Evolutionary conservation across 2,113 vertebrate genomes (phyloP).

Genomic region (Orcinus orca): DNA sequence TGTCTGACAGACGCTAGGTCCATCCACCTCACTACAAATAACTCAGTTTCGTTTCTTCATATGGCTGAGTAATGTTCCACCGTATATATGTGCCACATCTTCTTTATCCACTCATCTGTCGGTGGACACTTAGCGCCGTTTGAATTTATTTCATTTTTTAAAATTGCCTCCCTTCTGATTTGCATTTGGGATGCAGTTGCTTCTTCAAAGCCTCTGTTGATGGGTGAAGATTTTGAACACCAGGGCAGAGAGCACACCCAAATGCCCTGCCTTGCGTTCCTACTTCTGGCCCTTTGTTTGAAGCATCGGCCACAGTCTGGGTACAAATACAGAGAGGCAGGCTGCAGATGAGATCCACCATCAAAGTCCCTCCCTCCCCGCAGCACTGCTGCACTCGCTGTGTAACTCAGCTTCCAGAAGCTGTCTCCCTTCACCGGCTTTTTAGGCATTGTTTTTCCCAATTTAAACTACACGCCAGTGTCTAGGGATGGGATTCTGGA

Average conservation of each 20-base stretch:
- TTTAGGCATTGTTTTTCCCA: neutral
- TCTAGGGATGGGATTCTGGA: neutral
- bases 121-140: neutral
- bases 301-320: fast-evolving
- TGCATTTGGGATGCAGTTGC: neutral
- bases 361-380: neutral
- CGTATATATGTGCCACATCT: too few relatives aligned
- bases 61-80: too few relatives aligned
- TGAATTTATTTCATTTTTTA: neutral
- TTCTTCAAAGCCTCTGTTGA: neutral
- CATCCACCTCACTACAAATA: too few relatives aligned
- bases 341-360: fast-evolving
- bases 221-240: too few relatives aligned
- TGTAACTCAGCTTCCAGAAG: neutral
- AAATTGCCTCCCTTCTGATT: neutral
- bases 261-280: fast-evolving
- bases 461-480: neutral
- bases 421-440: neutral
- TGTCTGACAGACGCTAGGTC: too few relatives aligned
- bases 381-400: neutral
- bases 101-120: too few relatives aligned
- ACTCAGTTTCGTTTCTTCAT: too few relatives aligned
- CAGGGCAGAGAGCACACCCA: neutral
- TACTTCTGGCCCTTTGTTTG: fast-evolving
- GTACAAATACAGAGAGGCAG: fast-evolving